phyloP scores from a whole-genome alignment of 1,140 invertebrate species.

The Saccostrea glomerata region DNA sequence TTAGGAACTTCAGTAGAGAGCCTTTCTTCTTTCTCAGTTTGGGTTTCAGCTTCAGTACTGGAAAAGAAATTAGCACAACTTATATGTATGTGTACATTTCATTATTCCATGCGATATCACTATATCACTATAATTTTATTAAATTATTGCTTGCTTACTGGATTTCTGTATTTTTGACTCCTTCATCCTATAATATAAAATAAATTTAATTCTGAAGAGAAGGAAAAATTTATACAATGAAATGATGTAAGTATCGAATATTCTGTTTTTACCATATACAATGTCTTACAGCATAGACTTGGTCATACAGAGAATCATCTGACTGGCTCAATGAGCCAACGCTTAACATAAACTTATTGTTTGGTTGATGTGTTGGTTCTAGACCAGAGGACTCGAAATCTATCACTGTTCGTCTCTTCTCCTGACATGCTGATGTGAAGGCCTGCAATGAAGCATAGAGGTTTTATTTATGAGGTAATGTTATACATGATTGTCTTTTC shows the following conservation, averaged over 20 bases:
- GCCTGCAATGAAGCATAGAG: neutral
- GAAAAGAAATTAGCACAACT: neutral
- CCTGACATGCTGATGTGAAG: neutral
- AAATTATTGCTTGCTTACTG: neutral
- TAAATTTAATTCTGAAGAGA: neutral
- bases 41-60: neutral
- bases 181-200: neutral
- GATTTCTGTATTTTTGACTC: neutral
- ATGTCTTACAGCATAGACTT: neutral
- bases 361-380: constrained; percentile 18
- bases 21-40: neutral
- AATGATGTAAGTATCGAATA: neutral
- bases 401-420: neutral
- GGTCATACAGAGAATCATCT: neutral
- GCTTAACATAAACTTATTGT: neutral
- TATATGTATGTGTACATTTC: neutral
- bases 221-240: neutral
- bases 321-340: neutral
- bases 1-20: neutral
- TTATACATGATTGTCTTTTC: too few relatives aligned
- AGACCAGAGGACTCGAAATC: neutral
- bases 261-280: neutral
- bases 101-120: neutral
- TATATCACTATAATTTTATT: neutral
- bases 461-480: too few relatives aligned